Evolutionary conservation across 2,797 vertebrate species (phyloP), one percentile per base, ranked within the genome.

Genomic region (Rhinogobio ventralis): DNA sequence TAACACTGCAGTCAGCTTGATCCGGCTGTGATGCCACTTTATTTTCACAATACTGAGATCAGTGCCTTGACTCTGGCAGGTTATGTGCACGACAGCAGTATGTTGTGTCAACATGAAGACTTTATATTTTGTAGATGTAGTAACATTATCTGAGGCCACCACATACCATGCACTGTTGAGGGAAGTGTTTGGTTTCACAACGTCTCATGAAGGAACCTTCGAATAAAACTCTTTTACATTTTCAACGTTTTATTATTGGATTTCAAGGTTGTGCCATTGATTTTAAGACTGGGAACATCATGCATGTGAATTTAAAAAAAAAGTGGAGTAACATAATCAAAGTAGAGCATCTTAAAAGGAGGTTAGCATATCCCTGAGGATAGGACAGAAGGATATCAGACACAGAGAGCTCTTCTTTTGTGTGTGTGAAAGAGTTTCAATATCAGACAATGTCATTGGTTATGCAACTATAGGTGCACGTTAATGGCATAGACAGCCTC

Each of bases 341-440:
- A 84, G 66, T 84, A 25, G 83, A 79, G 76, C 83, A 84, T 79
- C 66, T 60, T 14, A 33, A 84, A 84, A 84, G 2, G 83, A 84
- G 83, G 83, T 84, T 84, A 84, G 66, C 39, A 39, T 57, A 72
- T 84, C 83, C 83, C 75, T 33, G 64, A 84, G 82, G 74, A 84
- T 49, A 46, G 36, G 49, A 60, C 20, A 39, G 74, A 78, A 78
- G 64, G 74, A 55, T 60, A n/a, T 69, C 69, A 49, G 69, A 73
- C 55, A 64, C 36, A 57, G 67, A 81, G 51, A 66, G 45, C 17
- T 36, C 17, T 39, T 53, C 60, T 42, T 76, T 74, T 67, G 60
- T 76, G 57, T 51, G 55, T 25, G 82, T 42, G 72, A 83, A 62
- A 53, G 60, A 51, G 23, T n/a, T 64, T 62, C 81, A 82, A 39